Conservation (phyloP, 2,888 invertebrate species). For the Cactoblastis cactorum region DNA sequence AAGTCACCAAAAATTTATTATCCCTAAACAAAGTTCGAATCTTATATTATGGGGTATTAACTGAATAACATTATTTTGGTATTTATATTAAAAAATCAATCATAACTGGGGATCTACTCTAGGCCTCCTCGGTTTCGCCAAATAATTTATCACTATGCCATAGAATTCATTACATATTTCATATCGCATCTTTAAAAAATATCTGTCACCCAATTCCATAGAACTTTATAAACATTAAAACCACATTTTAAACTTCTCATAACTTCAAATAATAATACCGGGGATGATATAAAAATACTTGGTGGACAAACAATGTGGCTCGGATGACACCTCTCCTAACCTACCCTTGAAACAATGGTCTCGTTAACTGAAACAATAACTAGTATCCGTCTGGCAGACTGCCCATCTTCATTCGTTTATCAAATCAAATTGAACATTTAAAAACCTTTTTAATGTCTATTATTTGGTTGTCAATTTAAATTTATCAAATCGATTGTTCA, state of each 20-base stretch:
- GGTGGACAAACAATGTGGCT: conserved; percentile 54
- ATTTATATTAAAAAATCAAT: too few relatives aligned
- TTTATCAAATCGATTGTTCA: too few relatives aligned
- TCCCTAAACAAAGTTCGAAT: too few relatives aligned
- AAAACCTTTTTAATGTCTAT: conserved; percentile 31
- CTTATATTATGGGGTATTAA: too few relatives aligned
- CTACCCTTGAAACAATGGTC: conserved; percentile 55
- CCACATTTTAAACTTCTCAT: background rate
- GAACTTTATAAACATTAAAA: background rate
- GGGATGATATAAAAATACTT: conserved; percentile 54
- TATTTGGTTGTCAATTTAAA: background rate
- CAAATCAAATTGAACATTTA: conserved; percentile 44
- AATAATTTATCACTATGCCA: too few relatives aligned
- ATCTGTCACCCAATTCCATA: too few relatives aligned
- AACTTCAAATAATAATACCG: conserved; percentile 37
- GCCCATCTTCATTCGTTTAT: conserved; percentile 27
- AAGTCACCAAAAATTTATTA: too few relatives aligned
- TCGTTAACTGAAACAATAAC: conserved; percentile 68
- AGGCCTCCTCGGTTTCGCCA: too few relatives aligned
- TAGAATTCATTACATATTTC: background rate
- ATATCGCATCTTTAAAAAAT: background rate
- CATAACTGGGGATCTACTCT: too few relatives aligned
- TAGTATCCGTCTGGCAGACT: conserved; percentile 38
- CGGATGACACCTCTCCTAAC: conserved; percentile 52
- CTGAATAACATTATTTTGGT: too few relatives aligned